phyloP scores from a whole-genome alignment of 2,888 invertebrate genomes.

The Ennomos fuscantarius region DNA sequence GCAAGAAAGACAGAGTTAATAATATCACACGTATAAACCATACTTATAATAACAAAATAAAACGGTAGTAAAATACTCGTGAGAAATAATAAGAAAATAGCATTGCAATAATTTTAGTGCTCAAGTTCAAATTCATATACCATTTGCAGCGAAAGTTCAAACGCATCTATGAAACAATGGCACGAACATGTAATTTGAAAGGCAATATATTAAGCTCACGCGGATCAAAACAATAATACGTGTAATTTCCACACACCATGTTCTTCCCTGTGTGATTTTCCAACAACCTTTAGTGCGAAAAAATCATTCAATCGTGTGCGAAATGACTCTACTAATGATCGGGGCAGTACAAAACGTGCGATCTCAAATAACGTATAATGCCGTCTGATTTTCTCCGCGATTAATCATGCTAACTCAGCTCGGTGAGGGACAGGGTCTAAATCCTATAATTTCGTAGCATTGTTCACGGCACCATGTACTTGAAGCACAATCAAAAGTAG shows the following conservation, averaged over 20 bases:
- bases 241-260: constrained; percentile 65
- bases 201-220: constrained; percentile 56
- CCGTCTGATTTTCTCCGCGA: constrained; percentile 73
- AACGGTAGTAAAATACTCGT: not conserved
- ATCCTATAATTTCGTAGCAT: constrained; percentile 78
- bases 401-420: constrained; percentile 79
- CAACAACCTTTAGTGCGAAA: constrained; percentile 58
- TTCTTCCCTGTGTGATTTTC: constrained; percentile 51
- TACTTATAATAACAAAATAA: not conserved
- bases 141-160: constrained; percentile 42
- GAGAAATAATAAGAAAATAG: constrained; percentile 15
- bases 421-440: constrained; percentile 72
- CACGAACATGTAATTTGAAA: constrained; percentile 56
- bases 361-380: constrained; percentile 69
- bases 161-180: constrained; percentile 51
- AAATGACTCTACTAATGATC: constrained; percentile 67
- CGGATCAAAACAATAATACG: constrained; percentile 58
- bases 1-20: not conserved
- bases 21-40: not conserved
- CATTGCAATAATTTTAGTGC: constrained; percentile 17
- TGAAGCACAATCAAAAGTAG: constrained; percentile 69
- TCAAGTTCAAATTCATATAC: constrained; percentile 19
- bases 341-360: constrained; percentile 67
- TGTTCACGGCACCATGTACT: constrained; percentile 67
- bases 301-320: constrained; percentile 61